phyloP scores from a whole-genome alignment of 2,797 vertebrate species.

The Pseudopleuronectes americanus region DNA sequence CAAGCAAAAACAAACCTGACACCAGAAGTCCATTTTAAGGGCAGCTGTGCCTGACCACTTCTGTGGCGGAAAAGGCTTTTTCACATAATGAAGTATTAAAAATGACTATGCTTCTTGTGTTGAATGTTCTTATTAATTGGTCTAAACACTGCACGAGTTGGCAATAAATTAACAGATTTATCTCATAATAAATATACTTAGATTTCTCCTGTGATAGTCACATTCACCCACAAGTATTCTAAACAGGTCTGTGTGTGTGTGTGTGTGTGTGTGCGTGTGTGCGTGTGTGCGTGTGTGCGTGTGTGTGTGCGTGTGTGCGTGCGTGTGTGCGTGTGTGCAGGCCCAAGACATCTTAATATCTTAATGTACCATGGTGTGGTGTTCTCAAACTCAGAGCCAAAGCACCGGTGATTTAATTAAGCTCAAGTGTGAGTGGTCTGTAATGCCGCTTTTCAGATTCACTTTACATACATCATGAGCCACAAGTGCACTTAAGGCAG shows the following conservation, averaged over 20 bases:
- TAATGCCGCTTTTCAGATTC: constrained; percentile 68
- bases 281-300: not conserved
- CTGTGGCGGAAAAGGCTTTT: not conserved
- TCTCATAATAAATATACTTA: not conserved
- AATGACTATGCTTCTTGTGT: not conserved
- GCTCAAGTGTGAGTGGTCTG: constrained; percentile 72
- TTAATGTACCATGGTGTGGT: constrained; percentile 51
- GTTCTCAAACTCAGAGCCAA: constrained; percentile 54
- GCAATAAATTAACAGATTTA: constrained; percentile 1
- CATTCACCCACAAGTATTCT: constrained; percentile 24
- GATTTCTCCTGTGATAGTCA: constrained; percentile 28
- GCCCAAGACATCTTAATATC: constrained; percentile 45
- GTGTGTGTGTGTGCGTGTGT: not conserved
- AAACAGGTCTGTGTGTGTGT: constrained; percentile 9
- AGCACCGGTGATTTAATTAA: constrained; percentile 76
- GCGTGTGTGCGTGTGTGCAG: not conserved
- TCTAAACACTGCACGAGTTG: not conserved
- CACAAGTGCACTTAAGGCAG: constrained; percentile 68
- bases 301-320: not conserved
- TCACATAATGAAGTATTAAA: not conserved
- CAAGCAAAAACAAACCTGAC: constrained; percentile 38
- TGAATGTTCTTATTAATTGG: not conserved
- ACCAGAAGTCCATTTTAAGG: constrained; percentile 11
- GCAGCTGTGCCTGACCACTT: not conserved
- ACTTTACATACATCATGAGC: constrained; percentile 77